Percentiles rank a stretch among this genome's conserved stretches.
These are phyloP conservation scores for Polyergus mexicanus DNA, from an alignment of 1,140 invertebrate genomes.

Conservation along the genomic window DNA sequence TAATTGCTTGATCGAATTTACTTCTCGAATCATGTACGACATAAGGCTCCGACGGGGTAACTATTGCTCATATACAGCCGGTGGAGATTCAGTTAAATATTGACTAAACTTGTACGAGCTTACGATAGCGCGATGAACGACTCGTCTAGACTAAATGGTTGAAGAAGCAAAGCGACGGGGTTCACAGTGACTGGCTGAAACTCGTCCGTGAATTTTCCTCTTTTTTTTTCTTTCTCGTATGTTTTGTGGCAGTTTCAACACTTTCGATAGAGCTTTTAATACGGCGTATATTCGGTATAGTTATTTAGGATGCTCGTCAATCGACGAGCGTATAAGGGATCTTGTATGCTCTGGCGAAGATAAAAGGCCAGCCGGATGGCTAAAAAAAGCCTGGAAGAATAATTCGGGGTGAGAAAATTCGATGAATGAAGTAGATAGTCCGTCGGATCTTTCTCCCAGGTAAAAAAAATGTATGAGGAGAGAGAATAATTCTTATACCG, in stretches of 20 bases:
- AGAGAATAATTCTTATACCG: neutral
- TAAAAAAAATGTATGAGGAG: neutral
- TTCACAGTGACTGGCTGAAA: constrained; percentile 1
- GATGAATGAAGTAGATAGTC: constrained; percentile 2
- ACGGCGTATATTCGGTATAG: neutral
- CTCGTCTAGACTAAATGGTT: neutral
- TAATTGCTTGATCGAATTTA: constrained; percentile 53
- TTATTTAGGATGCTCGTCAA: neutral
- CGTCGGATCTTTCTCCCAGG: neutral
- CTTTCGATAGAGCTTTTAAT: constrained; percentile 23
- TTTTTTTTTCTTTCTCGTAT: constrained; percentile 11
- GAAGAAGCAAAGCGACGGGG: constrained; percentile 14
- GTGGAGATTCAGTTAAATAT: neutral
- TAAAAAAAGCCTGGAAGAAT: neutral
- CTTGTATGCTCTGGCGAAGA: neutral
- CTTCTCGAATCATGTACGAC: constrained; percentile 2
- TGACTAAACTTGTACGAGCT: constrained; percentile 35
- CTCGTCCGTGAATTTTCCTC: neutral
- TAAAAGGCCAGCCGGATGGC: constrained; percentile 29
- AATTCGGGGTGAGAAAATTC: constrained; percentile 39
- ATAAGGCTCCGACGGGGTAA: neutral
- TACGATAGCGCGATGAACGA: neutral
- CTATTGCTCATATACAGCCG: neutral
- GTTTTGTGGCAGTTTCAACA: neutral
- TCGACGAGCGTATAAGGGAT: neutral